Base-by-base conservation (phyloP, 2,113 vertebrate genomes). In the Myotis davidii region DNA sequence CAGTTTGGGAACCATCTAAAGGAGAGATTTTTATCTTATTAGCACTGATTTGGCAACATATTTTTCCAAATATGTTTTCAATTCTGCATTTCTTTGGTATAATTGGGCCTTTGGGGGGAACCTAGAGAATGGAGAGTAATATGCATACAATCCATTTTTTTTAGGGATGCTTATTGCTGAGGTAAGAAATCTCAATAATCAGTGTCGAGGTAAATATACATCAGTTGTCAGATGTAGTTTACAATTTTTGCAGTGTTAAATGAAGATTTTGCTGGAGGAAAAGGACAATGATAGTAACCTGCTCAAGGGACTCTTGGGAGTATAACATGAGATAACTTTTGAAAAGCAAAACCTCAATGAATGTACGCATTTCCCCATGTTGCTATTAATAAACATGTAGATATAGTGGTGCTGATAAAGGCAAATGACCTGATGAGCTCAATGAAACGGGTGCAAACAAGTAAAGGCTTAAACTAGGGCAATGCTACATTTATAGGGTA, bases 1-100 rank as follows among this genome's bases (percentile, higher is more conserved):
- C 13, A 18, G 3, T 59, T 0, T 39, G 92, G 18, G 21, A 45
- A 18, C 29, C 76, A 20, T 83, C 16, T 50, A 59, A 13, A 84
- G n/a, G 61, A 79, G 85, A 94, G 45, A 3, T 34, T 34, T 65
- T 86, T 72, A 54, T 20, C 21, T 90, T n/a, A 18, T 72, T 70
- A 81, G 25, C 9, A n/a, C 12, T 87, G 39, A 73, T 69, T 83
- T 69, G 20, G 14, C 37, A 88, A 27, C 6, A 6, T 27, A 52
- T 67, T 96, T 90, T 83, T 32, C 27, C 18, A 94, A 90, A 83
- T 17, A 79, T 85, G 18, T 86, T 5, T 50, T 87, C 23, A 78
- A 59, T 94, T 79, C 16, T 93, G 25, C 29, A 45, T 88, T 92
- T 88, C 92, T 11, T 50, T 54, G 23, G 50, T 81, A 74, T 50